Percentiles rank a stretch among this genome's conserved stretches.
Conservation (phyloP, 2,888 invertebrate species). For the Drosophila prostipennis region DNA sequence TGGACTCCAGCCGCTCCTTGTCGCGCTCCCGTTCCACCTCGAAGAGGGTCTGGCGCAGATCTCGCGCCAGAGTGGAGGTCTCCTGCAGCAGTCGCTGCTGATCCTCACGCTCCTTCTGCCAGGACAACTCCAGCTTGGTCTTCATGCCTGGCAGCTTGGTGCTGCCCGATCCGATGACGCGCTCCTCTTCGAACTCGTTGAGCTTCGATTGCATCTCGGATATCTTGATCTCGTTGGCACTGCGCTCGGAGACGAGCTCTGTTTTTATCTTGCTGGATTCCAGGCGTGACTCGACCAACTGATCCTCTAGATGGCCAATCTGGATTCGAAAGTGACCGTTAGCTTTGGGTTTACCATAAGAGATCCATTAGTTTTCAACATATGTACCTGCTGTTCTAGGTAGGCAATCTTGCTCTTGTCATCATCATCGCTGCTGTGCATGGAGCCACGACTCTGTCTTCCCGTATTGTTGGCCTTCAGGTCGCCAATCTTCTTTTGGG, state of each 20-base stretch:
- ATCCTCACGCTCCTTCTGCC: constrained; percentile 97
- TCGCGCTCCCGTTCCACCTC: constrained; percentile 96
- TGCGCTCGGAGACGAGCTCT: constrained; percentile 94
- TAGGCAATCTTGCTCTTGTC: constrained; percentile 88
- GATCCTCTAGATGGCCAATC: constrained; percentile 93
- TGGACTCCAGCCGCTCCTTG: constrained; percentile 94
- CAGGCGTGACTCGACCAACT: constrained; percentile 92
- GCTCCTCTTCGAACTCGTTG: constrained; percentile 92
- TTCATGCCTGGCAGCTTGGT: constrained; percentile 94
- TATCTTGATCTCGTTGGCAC: constrained; percentile 92
- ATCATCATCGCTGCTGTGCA: constrained; percentile 91
- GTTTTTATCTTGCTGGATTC: constrained; percentile 93
- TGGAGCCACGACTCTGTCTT: constrained; percentile 87
- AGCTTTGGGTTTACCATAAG: too few species aligned
- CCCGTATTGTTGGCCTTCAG: constrained; percentile 87
- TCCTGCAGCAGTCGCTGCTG: constrained; percentile 95
- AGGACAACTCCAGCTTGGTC: constrained; percentile 94
- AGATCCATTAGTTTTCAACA: too few species aligned
- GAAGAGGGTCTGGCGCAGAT: constrained; percentile 93
- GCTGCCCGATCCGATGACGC: constrained; percentile 92
- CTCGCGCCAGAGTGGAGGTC: constrained; percentile 94
- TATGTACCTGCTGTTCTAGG: constrained; percentile 89
- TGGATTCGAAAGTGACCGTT: background rate
- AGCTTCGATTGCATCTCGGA: constrained; percentile 94
- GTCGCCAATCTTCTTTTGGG: constrained; percentile 92